These are phyloP conservation scores for Strix aluco DNA, from an alignment of 2,113 vertebrate genomes.

Conservation along the genomic window DNA sequence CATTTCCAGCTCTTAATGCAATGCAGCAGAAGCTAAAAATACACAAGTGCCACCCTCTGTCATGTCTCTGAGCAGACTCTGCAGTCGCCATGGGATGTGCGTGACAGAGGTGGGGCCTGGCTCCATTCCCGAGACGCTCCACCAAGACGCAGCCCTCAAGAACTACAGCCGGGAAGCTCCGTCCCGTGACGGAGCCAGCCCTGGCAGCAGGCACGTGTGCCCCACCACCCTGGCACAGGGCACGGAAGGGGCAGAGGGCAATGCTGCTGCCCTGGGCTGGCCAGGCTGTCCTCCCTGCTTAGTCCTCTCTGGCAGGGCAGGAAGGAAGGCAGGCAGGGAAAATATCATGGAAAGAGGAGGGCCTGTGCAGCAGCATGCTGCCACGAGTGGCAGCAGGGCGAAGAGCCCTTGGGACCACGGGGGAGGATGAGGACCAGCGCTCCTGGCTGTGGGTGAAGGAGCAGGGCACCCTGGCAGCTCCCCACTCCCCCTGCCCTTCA, in stretches of 20 bases:
- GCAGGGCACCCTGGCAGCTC: not conserved
- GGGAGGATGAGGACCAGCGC: not conserved
- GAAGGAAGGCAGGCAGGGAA: not conserved
- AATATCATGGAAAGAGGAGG: not conserved
- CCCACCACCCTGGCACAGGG: not conserved
- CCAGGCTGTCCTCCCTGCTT: not conserved
- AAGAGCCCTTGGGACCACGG: not conserved
- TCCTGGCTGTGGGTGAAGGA: not conserved
- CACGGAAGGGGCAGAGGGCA: not conserved
- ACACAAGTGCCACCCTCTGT: constrained; percentile 6
- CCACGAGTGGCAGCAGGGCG: not conserved
- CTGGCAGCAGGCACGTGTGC: rapidly evolving
- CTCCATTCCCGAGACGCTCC: not conserved
- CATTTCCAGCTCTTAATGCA: not conserved
- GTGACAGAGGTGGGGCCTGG: not conserved
- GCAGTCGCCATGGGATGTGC: not conserved
- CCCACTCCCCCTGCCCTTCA: not conserved
- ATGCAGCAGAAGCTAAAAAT: constrained; percentile 53
- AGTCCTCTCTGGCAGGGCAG: not conserved
- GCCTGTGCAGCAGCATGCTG: not conserved
- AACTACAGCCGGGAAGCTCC: not conserved
- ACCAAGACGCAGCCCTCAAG: not conserved
- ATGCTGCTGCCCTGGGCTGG: not conserved
- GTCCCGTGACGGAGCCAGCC: rapidly evolving
- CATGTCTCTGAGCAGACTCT: not conserved